A percentile compares a stretch with the other conserved stretches of the same genome.
phyloP scores from a whole-genome alignment of 2,113 vertebrate species.

The Drymodes brunneopygia region DNA sequence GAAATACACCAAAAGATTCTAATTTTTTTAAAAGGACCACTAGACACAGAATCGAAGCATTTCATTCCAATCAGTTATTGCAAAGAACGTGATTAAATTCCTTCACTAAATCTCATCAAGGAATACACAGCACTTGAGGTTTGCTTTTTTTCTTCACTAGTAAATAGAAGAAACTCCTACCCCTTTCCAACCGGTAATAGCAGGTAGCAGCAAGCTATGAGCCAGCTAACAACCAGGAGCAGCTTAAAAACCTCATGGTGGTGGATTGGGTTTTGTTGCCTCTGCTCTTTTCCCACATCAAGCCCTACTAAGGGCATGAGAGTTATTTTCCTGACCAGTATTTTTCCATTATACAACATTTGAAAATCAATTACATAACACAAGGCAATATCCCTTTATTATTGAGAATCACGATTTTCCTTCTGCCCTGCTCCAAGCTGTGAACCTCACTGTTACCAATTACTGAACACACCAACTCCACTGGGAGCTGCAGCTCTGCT shows the following conservation, averaged over 20 bases:
- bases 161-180: neutral
- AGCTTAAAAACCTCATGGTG: neutral
- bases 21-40: neutral
- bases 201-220: neutral
- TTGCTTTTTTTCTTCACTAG: neutral
- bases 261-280: neutral
- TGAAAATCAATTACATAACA: neutral
- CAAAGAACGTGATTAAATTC: neutral
- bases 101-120: neutral
- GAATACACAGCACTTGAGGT: neutral
- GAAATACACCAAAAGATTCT: neutral
- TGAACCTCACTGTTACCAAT: neutral
- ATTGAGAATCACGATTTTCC: neutral
- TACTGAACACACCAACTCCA: neutral
- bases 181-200: neutral
- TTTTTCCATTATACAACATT: neutral
- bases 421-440: neutral
- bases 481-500: neutral
- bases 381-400: neutral
- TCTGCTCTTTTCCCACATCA: neutral
- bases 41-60: neutral
- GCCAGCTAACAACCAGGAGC: neutral
- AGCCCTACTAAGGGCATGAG: accelerated
- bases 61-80: neutral
- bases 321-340: neutral